phyloP scores from a whole-genome alignment of 2,888 invertebrate species.

The Anarsia innoxiella region DNA sequence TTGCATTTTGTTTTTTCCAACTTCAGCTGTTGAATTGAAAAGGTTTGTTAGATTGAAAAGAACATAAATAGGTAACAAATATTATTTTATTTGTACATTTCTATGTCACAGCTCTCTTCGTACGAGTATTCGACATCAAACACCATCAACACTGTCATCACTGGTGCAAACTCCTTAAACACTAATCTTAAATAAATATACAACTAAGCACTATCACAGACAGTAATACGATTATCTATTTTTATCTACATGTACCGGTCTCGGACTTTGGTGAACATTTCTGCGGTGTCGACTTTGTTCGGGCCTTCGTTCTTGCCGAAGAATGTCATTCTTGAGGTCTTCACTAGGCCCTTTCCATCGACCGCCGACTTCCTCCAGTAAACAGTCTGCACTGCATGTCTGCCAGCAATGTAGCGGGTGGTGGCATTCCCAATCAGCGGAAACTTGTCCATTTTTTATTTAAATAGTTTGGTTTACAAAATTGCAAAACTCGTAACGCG shows the following conservation, averaged over 20 bases:
- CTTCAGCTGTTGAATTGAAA: too few relatives aligned
- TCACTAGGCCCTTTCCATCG: constrained; percentile 64
- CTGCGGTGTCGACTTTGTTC: constrained; percentile 58
- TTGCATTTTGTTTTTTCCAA: too few relatives aligned
- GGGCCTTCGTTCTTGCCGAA: constrained; percentile 71
- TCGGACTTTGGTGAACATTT: constrained; percentile 62
- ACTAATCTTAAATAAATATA: too few relatives aligned
- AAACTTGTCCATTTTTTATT: constrained; percentile 61
- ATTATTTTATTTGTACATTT: too few relatives aligned
- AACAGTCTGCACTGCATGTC: constrained; percentile 84
- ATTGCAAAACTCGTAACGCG: not conserved
- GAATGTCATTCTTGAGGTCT: constrained; percentile 74
- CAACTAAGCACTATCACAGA: constrained; percentile 19
- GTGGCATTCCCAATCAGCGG: constrained; percentile 80
- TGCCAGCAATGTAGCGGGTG: constrained; percentile 82
- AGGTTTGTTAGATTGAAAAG: too few relatives aligned
- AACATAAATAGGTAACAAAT: too few relatives aligned
- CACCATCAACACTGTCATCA: too few relatives aligned
- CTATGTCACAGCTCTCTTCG: too few relatives aligned
- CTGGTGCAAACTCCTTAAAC: too few relatives aligned
- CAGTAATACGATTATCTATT: not conserved
- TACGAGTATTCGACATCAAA: too few relatives aligned
- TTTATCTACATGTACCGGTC: constrained; percentile 49
- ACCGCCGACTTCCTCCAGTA: constrained; percentile 80
- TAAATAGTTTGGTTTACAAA: not conserved